These are phyloP conservation scores for Taphrorychus bicolor DNA, from an alignment of 2,888 invertebrate genomes.

Conservation along the genomic window DNA sequence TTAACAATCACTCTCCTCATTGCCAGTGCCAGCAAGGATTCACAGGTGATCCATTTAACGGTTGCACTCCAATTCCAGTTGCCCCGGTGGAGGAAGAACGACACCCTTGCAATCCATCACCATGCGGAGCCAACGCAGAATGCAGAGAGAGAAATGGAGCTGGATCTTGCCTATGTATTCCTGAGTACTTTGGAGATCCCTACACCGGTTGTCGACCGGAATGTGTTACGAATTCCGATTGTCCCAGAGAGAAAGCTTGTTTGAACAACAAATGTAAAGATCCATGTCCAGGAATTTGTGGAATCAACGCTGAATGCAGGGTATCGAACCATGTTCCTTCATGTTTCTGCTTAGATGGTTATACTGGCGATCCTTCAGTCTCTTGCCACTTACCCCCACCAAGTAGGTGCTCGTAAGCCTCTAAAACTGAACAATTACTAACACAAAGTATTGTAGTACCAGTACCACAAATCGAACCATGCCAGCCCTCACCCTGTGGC, in stretches of 20 bases:
- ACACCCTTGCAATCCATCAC: conserved; percentile 84
- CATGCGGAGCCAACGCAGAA: conserved; percentile 84
- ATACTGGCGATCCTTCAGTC: conserved; percentile 75
- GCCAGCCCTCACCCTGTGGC: conserved; percentile 78
- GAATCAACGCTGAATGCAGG: conserved; percentile 78
- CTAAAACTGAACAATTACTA: too few relatives aligned
- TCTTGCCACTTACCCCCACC: conserved; percentile 58
- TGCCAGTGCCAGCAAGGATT: conserved; percentile 83
- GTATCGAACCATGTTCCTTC: conserved; percentile 84
- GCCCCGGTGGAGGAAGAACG: conserved; percentile 67
- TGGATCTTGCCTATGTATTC: conserved; percentile 82
- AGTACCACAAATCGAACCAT: conserved; percentile 66
- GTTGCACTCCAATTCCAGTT: conserved; percentile 62
- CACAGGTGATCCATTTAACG: conserved; percentile 85
- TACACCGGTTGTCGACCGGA: conserved; percentile 86
- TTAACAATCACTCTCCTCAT: conserved; percentile 82
- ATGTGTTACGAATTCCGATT: conserved; percentile 85
- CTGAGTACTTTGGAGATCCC: conserved; percentile 87
- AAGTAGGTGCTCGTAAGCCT: conserved; percentile 48
- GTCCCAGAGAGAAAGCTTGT: conserved; percentile 78
- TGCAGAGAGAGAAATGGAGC: conserved; percentile 85
- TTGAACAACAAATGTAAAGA: conserved; percentile 84
- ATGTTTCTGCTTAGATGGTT: conserved; percentile 80
- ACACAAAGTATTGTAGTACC: conserved; percentile 48
- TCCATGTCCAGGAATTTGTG: conserved; percentile 85